Conservation (phyloP, 2,797 vertebrate species). For the Oreortyx pictus region DNA sequence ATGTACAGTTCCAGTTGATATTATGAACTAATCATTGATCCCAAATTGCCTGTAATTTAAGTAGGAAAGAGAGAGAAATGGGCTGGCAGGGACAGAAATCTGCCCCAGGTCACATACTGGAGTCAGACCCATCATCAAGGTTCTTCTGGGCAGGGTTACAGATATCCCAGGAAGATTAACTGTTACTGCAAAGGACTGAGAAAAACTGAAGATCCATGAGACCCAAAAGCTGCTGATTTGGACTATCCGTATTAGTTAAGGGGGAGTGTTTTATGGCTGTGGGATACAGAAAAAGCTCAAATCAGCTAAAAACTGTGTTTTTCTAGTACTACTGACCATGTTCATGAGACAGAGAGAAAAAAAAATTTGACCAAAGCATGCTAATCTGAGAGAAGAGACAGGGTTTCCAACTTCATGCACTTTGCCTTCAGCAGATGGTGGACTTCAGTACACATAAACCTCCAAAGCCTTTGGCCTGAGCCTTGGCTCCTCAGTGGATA, state of each 20-base stretch:
- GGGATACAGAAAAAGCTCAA: background rate
- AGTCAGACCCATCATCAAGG: background rate
- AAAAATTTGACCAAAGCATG: background rate
- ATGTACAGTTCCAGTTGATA: too few relatives aligned
- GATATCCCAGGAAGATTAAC: background rate
- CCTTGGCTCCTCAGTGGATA: background rate
- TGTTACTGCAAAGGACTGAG: background rate
- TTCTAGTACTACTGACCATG: background rate
- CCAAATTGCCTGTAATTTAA: background rate
- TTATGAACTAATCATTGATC: background rate
- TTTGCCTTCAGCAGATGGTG: background rate
- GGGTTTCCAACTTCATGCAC: background rate
- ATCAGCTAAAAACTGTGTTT: background rate
- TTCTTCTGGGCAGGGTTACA: background rate
- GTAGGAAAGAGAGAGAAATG: background rate
- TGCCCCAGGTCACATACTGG: background rate
- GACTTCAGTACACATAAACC: fast-evolving
- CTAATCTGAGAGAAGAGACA: background rate
- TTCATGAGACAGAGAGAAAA: background rate
- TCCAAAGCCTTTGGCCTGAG: background rate
- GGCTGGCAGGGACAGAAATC: background rate
- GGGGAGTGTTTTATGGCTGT: background rate
- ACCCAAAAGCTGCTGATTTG: background rate
- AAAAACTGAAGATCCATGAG: background rate
- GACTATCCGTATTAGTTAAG: background rate